These are phyloP conservation scores for Vicugna pacos DNA, from an alignment of 2,113 vertebrate genomes.

Conservation along the genomic window DNA sequence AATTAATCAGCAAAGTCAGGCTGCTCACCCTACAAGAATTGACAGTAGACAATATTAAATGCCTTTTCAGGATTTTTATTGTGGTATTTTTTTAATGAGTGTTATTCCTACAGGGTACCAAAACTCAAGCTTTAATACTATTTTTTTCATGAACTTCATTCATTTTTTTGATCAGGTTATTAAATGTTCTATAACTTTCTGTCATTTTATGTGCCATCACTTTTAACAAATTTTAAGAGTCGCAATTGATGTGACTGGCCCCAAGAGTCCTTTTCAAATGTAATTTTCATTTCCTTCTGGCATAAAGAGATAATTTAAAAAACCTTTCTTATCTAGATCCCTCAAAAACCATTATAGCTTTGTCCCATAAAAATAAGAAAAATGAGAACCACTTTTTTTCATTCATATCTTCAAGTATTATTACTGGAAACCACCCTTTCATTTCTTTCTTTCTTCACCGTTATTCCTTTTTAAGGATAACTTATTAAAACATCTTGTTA, in stretches of 20 bases:
- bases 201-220: background rate
- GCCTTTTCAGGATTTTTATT: background rate
- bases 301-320: conserved; percentile 47
- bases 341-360: background rate
- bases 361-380: conserved; percentile 45
- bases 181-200: background rate
- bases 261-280: background rate
- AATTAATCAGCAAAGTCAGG: background rate
- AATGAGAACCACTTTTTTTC: background rate
- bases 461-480: background rate
- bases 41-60: background rate
- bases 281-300: conserved; percentile 31
- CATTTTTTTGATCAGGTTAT: background rate
- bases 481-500: background rate
- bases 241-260: background rate
- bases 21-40: background rate
- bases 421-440: background rate
- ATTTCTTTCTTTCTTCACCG: background rate
- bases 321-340: background rate
- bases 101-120: background rate
- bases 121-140: background rate
- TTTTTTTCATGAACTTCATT: background rate
- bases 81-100: background rate
- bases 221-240: conserved; percentile 64
- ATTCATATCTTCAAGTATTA: background rate